Percentiles rank a stretch among this genome's conserved stretches.
Evolutionary conservation across 2,113 vertebrate genomes (phyloP).

Genomic region (Corythornis madagascariensis): DNA sequence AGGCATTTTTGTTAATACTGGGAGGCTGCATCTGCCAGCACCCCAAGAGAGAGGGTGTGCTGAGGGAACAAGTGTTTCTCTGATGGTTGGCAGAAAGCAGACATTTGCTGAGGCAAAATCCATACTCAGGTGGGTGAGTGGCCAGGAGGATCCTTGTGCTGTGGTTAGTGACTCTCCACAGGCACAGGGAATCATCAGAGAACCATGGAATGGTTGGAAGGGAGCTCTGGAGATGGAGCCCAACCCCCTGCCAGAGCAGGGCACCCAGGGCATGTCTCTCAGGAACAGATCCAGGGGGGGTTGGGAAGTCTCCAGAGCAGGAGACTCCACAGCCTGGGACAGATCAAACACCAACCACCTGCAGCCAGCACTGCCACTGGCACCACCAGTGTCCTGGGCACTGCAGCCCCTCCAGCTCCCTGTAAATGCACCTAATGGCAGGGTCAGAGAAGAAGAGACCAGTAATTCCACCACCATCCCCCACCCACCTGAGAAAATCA

Average conservation of each 20-base stretch:
- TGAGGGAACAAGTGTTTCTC: accelerated
- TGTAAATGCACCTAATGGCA: background rate
- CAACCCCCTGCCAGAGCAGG: no score
- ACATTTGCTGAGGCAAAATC: background rate
- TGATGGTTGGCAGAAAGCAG: background rate
- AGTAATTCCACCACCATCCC: background rate
- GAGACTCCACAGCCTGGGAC: no score
- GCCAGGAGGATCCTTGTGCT: background rate
- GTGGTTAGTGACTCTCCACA: background rate
- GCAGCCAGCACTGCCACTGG: background rate
- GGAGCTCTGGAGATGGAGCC: no score
- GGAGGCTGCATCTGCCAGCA: background rate
- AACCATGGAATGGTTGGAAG: no score
- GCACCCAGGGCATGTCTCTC: no score
- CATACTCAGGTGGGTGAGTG: background rate
- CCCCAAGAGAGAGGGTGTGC: background rate
- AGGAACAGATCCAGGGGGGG: no score
- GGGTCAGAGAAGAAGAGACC: background rate
- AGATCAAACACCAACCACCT: background rate
- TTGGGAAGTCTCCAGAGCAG: no score
- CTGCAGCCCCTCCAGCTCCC: background rate
- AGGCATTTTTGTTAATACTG: background rate
- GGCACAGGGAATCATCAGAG: background rate
- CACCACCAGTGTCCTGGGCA: accelerated
- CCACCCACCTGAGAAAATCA: background rate